Evolutionary conservation across 2,113 vertebrate species (phyloP).

Genomic region (Setophaga coronata): DNA sequence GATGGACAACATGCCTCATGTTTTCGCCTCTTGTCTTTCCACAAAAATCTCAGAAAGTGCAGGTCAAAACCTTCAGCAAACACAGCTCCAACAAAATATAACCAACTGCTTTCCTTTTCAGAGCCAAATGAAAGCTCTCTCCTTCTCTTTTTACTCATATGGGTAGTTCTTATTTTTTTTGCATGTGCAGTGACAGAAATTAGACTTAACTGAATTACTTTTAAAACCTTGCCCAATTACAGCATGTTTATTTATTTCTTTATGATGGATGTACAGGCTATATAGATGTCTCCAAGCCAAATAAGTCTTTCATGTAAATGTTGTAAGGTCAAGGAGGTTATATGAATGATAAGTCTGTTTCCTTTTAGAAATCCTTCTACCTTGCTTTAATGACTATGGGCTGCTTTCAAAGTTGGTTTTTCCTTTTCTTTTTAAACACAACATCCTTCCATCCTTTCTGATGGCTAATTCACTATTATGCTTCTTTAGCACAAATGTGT

Average conservation of each 20-base stretch:
- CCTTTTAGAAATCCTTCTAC: not conserved
- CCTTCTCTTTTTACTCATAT: not conserved
- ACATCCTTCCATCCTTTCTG: not conserved
- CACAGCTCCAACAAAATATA: not conserved
- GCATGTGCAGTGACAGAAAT: not conserved
- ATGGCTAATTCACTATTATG: not conserved
- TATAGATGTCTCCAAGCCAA: not conserved
- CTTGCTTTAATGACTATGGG: not conserved
- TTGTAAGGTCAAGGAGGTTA: not conserved
- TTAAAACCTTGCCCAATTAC: not conserved
- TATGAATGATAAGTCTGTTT: not conserved
- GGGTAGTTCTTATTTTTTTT: not conserved
- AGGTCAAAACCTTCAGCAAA: constrained; percentile 24
- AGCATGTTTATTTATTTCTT: not conserved
- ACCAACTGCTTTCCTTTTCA: not conserved
- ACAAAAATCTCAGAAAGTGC: not conserved
- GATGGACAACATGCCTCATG: not conserved
- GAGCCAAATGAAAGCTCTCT: not conserved
- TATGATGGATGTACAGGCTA: not conserved
- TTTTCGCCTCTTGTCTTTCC: not conserved
- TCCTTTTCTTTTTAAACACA: not conserved
- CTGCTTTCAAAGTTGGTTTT: not conserved
- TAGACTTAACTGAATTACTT: not conserved
- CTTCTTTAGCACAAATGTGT: not conserved
- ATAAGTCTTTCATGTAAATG: not conserved